phyloP scores from a whole-genome alignment of 2,113 vertebrate genomes.

The Daboia siamensis region DNA sequence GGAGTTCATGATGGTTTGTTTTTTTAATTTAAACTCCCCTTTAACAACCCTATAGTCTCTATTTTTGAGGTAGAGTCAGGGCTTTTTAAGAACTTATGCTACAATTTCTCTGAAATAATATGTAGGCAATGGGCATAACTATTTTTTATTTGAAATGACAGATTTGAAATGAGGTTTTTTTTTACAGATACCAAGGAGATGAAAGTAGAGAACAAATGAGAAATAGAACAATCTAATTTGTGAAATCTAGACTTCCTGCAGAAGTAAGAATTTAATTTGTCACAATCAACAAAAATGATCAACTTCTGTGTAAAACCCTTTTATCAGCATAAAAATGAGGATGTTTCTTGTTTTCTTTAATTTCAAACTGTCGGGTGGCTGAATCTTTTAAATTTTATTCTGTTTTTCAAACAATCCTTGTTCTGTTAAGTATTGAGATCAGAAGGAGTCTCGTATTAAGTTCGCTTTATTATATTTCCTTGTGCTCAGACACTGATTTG shows the following conservation, averaged over 20 bases:
- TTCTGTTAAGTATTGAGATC: background rate
- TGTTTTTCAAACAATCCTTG: background rate
- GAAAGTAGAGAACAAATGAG: background rate
- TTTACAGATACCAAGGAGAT: background rate
- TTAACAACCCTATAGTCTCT: background rate
- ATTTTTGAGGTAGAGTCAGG: background rate
- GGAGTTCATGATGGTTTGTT: background rate
- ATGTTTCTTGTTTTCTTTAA: background rate
- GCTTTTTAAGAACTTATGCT: background rate
- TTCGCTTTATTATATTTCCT: background rate
- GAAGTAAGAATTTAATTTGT: background rate
- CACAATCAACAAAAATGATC: background rate
- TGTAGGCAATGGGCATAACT: background rate
- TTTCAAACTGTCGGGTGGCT: background rate
- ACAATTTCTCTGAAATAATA: background rate
- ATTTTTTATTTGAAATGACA: background rate
- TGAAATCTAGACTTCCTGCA: background rate
- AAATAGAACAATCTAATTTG: background rate
- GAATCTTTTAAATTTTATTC: background rate
- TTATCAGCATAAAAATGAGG: background rate
- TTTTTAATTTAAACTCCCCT: background rate
- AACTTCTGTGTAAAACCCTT: background rate
- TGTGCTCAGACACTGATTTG: background rate
- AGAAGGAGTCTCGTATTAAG: fast-evolving
- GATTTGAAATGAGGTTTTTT: background rate